Conservation (phyloP, 2,797 vertebrate genomes). For the Siniperca obscura region DNA sequence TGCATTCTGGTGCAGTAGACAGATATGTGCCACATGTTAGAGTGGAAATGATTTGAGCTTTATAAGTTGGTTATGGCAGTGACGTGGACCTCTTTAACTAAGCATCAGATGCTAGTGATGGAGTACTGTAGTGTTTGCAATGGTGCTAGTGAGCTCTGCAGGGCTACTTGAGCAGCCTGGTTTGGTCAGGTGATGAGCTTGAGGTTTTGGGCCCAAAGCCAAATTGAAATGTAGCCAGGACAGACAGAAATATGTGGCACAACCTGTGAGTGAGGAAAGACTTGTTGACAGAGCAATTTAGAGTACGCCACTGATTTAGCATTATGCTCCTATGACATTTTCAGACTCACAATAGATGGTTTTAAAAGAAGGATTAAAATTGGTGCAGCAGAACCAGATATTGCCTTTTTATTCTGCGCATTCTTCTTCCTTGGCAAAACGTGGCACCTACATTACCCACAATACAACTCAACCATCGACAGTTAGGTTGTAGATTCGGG, state of each 20-base stretch:
- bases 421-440: background rate
- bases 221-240: conserved; percentile 5
- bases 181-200: background rate
- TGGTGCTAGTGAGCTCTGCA: background rate
- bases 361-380: background rate
- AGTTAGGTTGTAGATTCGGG: background rate
- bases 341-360: background rate
- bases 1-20: conserved; percentile 26
- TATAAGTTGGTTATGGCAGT: background rate
- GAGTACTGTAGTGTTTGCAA: background rate
- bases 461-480: background rate
- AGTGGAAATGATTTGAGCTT: conserved; percentile 11
- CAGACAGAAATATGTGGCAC: conserved; percentile 7
- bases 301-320: background rate
- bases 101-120: background rate
- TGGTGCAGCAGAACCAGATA: background rate
- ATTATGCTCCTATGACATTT: background rate
- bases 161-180: background rate
- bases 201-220: background rate
- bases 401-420: background rate
- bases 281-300: background rate
- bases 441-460: background rate
- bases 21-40: conserved; percentile 9
- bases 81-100: conserved; percentile 5
- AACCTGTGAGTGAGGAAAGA: background rate